A percentile compares a stretch with the other conserved stretches of the same genome.
These are phyloP conservation scores for Oenanthe oenanthe DNA, from an alignment of 2,113 vertebrate species.

Conservation along the genomic window DNA sequence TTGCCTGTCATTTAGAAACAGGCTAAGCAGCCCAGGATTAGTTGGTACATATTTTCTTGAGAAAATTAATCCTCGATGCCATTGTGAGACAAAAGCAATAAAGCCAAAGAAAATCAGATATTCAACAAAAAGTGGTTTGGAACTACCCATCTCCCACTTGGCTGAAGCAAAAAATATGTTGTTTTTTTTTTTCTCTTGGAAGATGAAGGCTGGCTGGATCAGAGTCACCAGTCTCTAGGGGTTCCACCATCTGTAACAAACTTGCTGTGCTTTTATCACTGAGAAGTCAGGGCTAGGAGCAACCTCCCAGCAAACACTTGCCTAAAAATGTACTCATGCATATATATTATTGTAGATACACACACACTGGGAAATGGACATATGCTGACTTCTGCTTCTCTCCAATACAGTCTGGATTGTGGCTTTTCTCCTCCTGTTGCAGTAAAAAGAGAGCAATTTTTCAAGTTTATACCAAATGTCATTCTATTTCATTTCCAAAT, in stretches of 20 bases:
- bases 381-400: constrained; percentile 63
- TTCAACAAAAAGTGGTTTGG: not conserved
- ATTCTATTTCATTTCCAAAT: constrained; percentile 69
- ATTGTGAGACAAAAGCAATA: not conserved
- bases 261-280: not conserved
- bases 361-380: not conserved
- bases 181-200: not conserved
- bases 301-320: not conserved
- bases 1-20: not conserved
- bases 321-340: not conserved
- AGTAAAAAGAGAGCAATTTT: constrained; percentile 65
- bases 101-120: constrained; percentile 1
- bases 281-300: not conserved
- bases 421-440: constrained; percentile 52
- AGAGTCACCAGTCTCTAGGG: not conserved
- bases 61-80: not conserved
- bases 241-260: not conserved
- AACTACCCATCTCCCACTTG: constrained; percentile 21
- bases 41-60: not conserved
- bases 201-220: constrained; percentile 22
- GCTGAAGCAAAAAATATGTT: not conserved
- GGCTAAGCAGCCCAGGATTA: not conserved
- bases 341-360: constrained; percentile 2
- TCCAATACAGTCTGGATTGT: constrained; percentile 5
- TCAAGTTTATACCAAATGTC: constrained; percentile 65